Conservation (phyloP, 2,888 invertebrate genomes). For the Phyllotreta cruciferae region DNA sequence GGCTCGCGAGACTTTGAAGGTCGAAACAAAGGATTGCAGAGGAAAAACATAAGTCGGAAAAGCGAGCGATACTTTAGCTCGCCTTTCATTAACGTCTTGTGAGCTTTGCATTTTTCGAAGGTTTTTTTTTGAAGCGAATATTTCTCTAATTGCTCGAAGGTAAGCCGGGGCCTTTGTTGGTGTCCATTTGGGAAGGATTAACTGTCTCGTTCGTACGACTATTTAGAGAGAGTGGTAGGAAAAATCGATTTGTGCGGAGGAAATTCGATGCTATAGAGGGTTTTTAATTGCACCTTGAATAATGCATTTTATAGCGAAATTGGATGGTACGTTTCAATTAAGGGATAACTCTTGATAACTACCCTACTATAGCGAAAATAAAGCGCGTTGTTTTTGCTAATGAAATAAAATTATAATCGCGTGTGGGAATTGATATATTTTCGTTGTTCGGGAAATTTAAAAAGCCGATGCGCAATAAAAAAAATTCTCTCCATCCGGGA, state of each 20-base stretch:
- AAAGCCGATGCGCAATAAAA: constrained; percentile 11
- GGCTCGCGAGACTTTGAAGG: constrained; percentile 7
- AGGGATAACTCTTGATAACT: background rate
- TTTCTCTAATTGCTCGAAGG: constrained; percentile 8
- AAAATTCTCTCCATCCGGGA: constrained; percentile 1
- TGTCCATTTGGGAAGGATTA: too few species aligned
- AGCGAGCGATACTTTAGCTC: constrained; percentile 2
- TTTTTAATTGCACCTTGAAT: constrained; percentile 27
- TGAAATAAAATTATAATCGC: too few species aligned
- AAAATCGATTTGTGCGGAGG: too few species aligned
- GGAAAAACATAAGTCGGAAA: constrained; percentile 5
- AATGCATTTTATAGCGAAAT: constrained; percentile 14
- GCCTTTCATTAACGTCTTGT: constrained; percentile 10
- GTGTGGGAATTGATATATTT: too few species aligned
- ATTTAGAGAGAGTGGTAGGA: too few species aligned
- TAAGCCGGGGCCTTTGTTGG: background rate
- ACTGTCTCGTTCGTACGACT: too few species aligned
- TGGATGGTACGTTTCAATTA: constrained; percentile 26
- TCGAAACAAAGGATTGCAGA: constrained; percentile 12
- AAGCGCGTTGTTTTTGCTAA: too few species aligned
- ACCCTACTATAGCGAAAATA: too few species aligned
- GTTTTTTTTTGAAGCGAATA: constrained; percentile 1
- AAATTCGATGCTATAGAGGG: too few species aligned
- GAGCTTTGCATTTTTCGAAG: constrained; percentile 8
- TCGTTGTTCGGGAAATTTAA: background rate